Evolutionary conservation across 2,113 vertebrate species (phyloP).

Genomic region (Athene cunicularia): DNA sequence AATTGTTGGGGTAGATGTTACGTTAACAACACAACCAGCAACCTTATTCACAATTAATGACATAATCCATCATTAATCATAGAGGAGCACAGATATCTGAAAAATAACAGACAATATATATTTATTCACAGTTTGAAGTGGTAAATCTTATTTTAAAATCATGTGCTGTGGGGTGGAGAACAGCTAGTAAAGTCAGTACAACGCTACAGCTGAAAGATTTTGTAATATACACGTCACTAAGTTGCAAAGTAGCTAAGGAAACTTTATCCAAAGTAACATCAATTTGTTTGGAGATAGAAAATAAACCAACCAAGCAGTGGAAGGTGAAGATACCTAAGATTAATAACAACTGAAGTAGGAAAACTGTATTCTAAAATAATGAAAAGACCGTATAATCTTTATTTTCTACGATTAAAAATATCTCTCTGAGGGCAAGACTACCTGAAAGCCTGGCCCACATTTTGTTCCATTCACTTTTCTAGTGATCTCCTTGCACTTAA

Average conservation of each 20-base stretch:
- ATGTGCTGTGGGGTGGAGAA: not conserved
- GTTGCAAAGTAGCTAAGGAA: not conserved
- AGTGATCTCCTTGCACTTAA: not conserved
- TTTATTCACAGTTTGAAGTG: not conserved
- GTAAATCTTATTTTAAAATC: not conserved
- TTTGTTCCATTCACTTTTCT: not conserved
- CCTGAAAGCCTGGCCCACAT: not conserved
- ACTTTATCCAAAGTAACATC: not conserved
- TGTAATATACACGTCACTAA: not conserved
- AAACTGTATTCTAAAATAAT: not conserved
- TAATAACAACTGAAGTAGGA: not conserved
- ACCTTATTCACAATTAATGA: not conserved
- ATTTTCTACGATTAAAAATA: not conserved
- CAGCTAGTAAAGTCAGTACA: not conserved
- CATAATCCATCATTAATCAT: not conserved
- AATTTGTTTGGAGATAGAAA: not conserved
- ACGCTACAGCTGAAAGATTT: not conserved
- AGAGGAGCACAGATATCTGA: not conserved
- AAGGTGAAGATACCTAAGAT: not conserved
- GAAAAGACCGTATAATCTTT: accelerated
- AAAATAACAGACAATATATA: not conserved
- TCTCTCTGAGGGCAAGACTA: not conserved
- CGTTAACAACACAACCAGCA: not conserved
- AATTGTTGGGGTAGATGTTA: not conserved
- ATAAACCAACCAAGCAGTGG: not conserved